Conservation (phyloP, 1,140 invertebrate species). For the Caenorhabditis briggsae region DNA sequence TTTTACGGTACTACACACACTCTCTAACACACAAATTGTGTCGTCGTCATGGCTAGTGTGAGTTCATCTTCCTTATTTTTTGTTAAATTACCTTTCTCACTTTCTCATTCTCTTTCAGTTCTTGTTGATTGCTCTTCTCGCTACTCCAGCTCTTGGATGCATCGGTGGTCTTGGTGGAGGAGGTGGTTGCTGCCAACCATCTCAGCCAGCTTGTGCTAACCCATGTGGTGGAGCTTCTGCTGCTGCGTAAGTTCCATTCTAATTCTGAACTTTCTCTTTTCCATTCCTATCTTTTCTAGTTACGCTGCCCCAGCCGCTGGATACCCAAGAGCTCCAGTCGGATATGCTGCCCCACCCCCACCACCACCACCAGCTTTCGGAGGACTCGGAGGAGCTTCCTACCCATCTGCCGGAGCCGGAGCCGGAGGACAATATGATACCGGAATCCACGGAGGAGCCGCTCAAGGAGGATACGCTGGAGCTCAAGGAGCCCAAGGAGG, state of each 20-base stretch:
- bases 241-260: conserved; percentile 41
- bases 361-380: conserved; percentile 48
- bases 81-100: conserved; percentile 13
- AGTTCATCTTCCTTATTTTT: conserved; percentile 8
- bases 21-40: conserved; percentile 21
- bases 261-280: neutral
- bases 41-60: conserved; percentile 50
- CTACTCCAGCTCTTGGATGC: conserved; percentile 55
- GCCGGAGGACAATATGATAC: conserved; percentile 43
- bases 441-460: conserved; percentile 8
- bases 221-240: conserved; percentile 59
- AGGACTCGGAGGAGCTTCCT: conserved; percentile 48
- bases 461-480: conserved; percentile 51
- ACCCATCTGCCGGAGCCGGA: conserved; percentile 18
- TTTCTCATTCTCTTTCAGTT: conserved; percentile 53
- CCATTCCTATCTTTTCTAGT: neutral
- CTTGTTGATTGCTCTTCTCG: conserved; percentile 51
- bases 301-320: conserved; percentile 57
- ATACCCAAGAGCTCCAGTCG: conserved; percentile 50
- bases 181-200: conserved; percentile 57
- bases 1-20: conserved; percentile 36
- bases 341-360: conserved; percentile 49
- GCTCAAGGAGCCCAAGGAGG: conserved; percentile 47
- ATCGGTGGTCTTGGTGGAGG: conserved; percentile 58
- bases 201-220: conserved; percentile 49